These are phyloP conservation scores for Cheilosia vernalis DNA, from an alignment of 2,888 invertebrate genomes.

Conservation along the genomic window DNA sequence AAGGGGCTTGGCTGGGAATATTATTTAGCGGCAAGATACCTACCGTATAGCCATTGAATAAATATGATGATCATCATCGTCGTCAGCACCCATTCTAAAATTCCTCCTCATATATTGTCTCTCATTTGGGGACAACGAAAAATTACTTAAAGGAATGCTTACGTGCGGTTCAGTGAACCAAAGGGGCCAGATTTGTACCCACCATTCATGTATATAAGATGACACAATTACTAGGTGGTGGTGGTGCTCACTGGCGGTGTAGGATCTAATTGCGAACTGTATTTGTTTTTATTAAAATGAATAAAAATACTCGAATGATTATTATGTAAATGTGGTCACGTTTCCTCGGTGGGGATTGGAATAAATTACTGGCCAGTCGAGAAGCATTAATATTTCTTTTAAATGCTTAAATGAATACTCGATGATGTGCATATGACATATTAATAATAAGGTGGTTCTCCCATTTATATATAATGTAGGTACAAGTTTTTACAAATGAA, in stretches of 20 bases:
- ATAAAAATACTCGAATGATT: constrained; percentile 43
- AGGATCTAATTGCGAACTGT: constrained; percentile 67
- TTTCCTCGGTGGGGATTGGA: constrained; percentile 62
- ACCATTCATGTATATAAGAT: constrained; percentile 34
- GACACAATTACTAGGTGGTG: constrained; percentile 59
- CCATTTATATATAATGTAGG: neutral
- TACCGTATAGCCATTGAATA: constrained; percentile 45
- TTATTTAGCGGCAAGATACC: constrained; percentile 64
- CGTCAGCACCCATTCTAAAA: constrained; percentile 38
- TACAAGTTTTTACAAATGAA: constrained; percentile 16
- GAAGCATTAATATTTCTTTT: constrained; percentile 41
- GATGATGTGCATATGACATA: constrained; percentile 68
- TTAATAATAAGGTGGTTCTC: constrained; percentile 61
- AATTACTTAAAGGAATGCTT: constrained; percentile 49
- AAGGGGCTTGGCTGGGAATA: constrained; percentile 64
- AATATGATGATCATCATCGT: constrained; percentile 43
- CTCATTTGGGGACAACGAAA: constrained; percentile 6
- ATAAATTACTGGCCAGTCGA: constrained; percentile 41
- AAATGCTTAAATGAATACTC: constrained; percentile 49
- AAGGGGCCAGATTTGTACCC: neutral
- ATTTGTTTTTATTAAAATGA: constrained; percentile 59
- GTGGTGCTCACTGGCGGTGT: neutral
- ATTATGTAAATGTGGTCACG: constrained; percentile 72
- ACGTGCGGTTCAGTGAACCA: constrained; percentile 54
- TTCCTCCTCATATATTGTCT: constrained; percentile 26